Conservation (phyloP, 2,797 vertebrate genomes). For the Calcarius lapponicus region DNA sequence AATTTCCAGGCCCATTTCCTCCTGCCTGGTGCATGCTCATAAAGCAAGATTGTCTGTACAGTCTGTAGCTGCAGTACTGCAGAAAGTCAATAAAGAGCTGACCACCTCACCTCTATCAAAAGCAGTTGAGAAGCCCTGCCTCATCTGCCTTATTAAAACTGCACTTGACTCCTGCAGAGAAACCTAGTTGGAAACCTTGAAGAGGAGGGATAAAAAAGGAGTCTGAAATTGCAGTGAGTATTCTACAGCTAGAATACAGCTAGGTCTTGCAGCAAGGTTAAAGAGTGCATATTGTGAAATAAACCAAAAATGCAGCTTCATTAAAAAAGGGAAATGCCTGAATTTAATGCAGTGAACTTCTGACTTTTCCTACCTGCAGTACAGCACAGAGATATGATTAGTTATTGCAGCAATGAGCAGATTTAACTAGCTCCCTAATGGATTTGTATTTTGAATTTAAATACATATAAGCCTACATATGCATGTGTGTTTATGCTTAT, state of each 20-base stretch:
- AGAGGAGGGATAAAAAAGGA: conserved; percentile 29
- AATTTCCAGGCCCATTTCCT: conserved; percentile 61
- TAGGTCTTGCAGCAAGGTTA: conserved; percentile 34
- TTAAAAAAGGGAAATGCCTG: not conserved
- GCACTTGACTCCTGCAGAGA: conserved; percentile 39
- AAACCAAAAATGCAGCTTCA: conserved; percentile 1
- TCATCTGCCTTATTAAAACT: conserved; percentile 62
- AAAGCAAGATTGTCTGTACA: conserved; percentile 28
- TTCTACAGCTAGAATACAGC: not conserved
- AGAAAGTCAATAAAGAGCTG: conserved; percentile 67
- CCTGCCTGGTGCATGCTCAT: conserved; percentile 48
- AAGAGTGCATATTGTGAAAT: conserved; percentile 21
- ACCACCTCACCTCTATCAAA: conserved; percentile 61
- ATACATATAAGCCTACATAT: not conserved
- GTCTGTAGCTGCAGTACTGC: conserved; percentile 55
- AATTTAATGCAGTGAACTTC: conserved; percentile 47
- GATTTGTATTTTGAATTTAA: conserved; percentile 27
- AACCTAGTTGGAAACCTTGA: conserved; percentile 23
- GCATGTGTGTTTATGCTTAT: not conserved
- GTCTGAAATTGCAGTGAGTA: conserved; percentile 60
- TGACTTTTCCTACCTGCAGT: not conserved
- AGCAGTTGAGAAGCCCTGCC: conserved; percentile 47
- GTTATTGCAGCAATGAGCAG: conserved; percentile 11
- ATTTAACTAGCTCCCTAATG: conserved; percentile 8
- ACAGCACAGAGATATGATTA: conserved; percentile 16